These are phyloP conservation scores for Hartigia nigra DNA, from an alignment of 2,888 invertebrate genomes.

Conservation along the genomic window DNA sequence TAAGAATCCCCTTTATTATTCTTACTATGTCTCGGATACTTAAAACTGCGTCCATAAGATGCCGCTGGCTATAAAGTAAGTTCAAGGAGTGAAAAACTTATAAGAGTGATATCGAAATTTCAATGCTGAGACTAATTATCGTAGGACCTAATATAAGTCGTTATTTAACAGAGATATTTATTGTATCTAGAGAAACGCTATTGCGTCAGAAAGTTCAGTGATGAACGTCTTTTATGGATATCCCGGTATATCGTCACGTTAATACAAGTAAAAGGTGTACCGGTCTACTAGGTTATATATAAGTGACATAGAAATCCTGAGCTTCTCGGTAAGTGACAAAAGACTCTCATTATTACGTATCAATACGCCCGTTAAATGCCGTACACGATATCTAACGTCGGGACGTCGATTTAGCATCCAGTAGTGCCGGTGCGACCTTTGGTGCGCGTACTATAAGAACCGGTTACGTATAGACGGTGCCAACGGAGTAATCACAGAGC, in stretches of 20 bases:
- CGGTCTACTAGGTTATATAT: neutral
- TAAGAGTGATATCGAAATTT: neutral
- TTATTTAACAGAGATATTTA: neutral
- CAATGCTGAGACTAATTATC: neutral
- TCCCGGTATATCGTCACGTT: neutral
- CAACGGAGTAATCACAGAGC: neutral
- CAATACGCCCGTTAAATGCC: slow-evolving; percentile 56
- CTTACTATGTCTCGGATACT: neutral
- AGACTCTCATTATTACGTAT: slow-evolving; percentile 61
- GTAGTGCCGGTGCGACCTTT: neutral
- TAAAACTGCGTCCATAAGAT: neutral
- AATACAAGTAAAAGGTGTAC: neutral
- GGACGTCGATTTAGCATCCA: neutral
- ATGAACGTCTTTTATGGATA: too few relatives aligned
- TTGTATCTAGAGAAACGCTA: neutral
- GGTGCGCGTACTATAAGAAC: neutral
- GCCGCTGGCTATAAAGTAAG: neutral
- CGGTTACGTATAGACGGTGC: neutral
- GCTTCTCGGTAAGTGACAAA: slow-evolving; percentile 39
- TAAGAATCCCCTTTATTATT: neutral
- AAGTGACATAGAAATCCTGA: neutral
- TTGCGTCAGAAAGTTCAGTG: too few relatives aligned
- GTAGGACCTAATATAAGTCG: neutral
- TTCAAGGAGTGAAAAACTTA: neutral
- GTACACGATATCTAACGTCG: neutral